Evolutionary conservation across 2,888 invertebrate species (phyloP).

Genomic region (Aphodius granarius): DNA sequence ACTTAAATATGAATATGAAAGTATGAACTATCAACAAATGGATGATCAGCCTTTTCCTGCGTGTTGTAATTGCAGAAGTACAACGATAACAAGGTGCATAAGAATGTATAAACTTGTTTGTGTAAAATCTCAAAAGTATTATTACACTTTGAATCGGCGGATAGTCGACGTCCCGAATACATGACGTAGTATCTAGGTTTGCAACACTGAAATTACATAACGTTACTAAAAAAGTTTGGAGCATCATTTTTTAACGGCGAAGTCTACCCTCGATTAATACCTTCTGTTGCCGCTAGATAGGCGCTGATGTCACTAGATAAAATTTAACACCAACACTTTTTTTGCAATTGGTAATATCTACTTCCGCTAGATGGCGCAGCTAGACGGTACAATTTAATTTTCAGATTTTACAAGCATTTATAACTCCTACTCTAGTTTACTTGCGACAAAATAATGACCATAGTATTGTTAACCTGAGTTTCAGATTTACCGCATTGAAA

Average conservation of each 20-base stretch:
- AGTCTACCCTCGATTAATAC: too few species aligned
- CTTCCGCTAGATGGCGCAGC: too few species aligned
- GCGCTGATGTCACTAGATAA: too few species aligned
- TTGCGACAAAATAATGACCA: too few species aligned
- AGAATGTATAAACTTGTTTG: background rate
- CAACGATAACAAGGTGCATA: background rate
- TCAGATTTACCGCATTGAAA: too few species aligned
- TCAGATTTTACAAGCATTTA: too few species aligned
- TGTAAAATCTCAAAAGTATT: background rate
- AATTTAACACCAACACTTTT: too few species aligned
- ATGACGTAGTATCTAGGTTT: background rate
- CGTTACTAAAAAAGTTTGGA: background rate
- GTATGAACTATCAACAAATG: background rate
- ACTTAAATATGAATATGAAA: background rate
- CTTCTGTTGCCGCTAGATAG: too few species aligned
- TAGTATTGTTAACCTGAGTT: too few species aligned
- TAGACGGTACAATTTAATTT: too few species aligned
- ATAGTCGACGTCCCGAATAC: background rate
- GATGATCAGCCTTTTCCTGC: background rate
- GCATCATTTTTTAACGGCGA: background rate
- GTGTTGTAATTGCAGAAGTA: background rate
- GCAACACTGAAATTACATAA: background rate
- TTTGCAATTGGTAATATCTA: too few species aligned
- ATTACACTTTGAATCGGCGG: background rate
- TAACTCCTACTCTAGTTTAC: too few species aligned